Conservation (phyloP, 2,797 vertebrate genomes). For the Lagodon rhomboides region DNA sequence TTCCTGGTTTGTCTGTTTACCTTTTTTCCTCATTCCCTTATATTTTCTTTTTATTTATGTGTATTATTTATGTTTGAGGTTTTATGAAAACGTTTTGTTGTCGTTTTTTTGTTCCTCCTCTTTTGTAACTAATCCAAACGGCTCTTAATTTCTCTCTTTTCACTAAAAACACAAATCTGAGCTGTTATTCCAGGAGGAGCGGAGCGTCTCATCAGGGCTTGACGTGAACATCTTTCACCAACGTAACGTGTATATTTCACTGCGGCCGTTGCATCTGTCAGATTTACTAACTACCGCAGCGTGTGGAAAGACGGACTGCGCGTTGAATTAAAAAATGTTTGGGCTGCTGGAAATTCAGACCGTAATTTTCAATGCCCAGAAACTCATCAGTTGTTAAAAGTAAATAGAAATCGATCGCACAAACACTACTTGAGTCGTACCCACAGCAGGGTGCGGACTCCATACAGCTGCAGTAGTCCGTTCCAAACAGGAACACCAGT, state of each 20-base stretch:
- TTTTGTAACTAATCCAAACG: conserved; percentile 15
- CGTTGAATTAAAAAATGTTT: too few species aligned
- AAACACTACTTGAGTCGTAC: conserved; percentile 52
- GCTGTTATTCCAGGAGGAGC: background rate
- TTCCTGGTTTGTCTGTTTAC: conserved; percentile 43
- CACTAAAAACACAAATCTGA: conserved; percentile 4
- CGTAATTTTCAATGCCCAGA: background rate
- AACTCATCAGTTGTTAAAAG: too few species aligned
- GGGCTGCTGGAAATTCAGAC: too few species aligned
- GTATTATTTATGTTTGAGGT: conserved; percentile 60
- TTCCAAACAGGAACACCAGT: background rate
- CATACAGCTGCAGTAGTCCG: background rate
- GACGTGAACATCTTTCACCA: conserved; percentile 10
- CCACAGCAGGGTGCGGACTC: background rate
- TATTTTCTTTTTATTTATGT: conserved; percentile 24
- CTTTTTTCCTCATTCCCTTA: background rate
- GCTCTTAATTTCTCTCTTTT: background rate
- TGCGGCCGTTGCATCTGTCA: background rate
- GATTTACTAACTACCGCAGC: background rate
- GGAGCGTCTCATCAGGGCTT: background rate
- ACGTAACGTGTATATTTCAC: conserved; percentile 6
- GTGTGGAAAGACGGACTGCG: background rate
- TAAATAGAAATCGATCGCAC: background rate
- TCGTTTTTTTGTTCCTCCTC: conserved; percentile 11
- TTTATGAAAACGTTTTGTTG: conserved; percentile 32